A percentile compares a stretch with the other conserved stretches of the same genome.
These are phyloP conservation scores for Tinea trinotella DNA, from an alignment of 2,888 invertebrate species.

Conservation along the genomic window DNA sequence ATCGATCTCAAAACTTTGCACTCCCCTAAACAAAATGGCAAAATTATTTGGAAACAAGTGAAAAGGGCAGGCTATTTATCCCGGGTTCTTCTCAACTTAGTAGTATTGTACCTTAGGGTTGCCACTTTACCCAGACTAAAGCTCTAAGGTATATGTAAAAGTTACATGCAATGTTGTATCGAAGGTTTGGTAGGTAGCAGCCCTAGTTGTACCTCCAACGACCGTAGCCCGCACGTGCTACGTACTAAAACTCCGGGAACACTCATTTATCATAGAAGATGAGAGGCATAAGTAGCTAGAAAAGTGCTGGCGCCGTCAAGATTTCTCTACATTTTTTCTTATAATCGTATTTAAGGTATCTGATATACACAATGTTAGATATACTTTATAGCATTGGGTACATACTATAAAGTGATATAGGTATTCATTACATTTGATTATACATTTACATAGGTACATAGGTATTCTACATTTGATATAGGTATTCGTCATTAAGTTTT, in stretches of 20 bases:
- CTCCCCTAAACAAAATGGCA: slow-evolving; percentile 15
- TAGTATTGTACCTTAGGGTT: slow-evolving; percentile 14
- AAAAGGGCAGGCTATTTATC: slow-evolving; percentile 37
- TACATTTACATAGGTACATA: too few relatives aligned
- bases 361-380: too few relatives aligned
- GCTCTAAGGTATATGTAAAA: too few relatives aligned
- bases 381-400: too few relatives aligned
- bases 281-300: slow-evolving; percentile 48
- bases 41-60: slow-evolving; percentile 34
- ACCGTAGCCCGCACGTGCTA: slow-evolving; percentile 51
- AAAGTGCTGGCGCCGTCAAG: slow-evolving; percentile 34
- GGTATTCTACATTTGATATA: too few relatives aligned
- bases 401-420: too few relatives aligned
- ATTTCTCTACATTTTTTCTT: slow-evolving; percentile 6
- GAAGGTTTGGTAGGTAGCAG: too few relatives aligned
- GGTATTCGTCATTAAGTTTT: too few relatives aligned
- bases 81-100: slow-evolving; percentile 17
- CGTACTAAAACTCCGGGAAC: slow-evolving; percentile 46
- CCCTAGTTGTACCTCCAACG: slow-evolving; percentile 8
- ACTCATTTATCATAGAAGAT: slow-evolving; percentile 57
- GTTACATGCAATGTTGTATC: too few relatives aligned
- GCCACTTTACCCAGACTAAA: not conserved
- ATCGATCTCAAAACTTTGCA: slow-evolving; percentile 1
- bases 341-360: too few relatives aligned
- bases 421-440: too few relatives aligned